Evolutionary conservation across 2,113 vertebrate genomes (phyloP), one percentile per base, ranked within the genome.

Genomic region (Chaenogobius annularis): DNA sequence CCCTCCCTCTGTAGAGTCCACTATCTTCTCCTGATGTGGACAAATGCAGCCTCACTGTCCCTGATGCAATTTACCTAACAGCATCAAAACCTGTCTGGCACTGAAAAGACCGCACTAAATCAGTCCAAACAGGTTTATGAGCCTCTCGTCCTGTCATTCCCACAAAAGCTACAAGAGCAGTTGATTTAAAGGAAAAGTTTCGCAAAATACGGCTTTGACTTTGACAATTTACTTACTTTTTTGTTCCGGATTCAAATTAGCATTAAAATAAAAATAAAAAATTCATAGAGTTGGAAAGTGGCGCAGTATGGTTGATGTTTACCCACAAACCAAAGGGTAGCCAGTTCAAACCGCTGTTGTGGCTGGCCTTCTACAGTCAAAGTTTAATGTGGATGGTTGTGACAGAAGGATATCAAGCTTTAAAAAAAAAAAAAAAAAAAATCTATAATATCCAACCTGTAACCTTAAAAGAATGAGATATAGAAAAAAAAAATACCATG

Each of bases 41-140:
- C 86, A 87, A 90, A 92, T 87, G 85, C 81, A 78, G 74, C 73
- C 82, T 85, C 84, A 40, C 37, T 87, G 83, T 88, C 77, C 86
- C 88, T 93, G 86, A 93, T 93, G 86, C 91, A 84, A 93, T 93
- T 92, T 90, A 76, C 90, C 84, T 90, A 92, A 93, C 85, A 85
- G 87, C 90, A 93, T 93, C 88, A 84, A 77, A 91, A 89, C 78
- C 90, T 87, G 90, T 89, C 88, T 89, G 79, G 89, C 72, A 70
- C 61, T 52, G 76, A 85, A 90, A 89, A 85, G 82, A 77, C 79
- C 83, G 72, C 85, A 91, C 85, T 85, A 80, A 82, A 89, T 83
- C 73, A 78, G 73, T 66, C 67, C 87, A 83, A 73, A 37, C 74
- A 85, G 89, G 82, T 81, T 88, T 83, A 82, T 78, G 72, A 82